These are phyloP conservation scores for Cheilosia impressa DNA, from an alignment of 2,888 invertebrate genomes.

Conservation along the genomic window DNA sequence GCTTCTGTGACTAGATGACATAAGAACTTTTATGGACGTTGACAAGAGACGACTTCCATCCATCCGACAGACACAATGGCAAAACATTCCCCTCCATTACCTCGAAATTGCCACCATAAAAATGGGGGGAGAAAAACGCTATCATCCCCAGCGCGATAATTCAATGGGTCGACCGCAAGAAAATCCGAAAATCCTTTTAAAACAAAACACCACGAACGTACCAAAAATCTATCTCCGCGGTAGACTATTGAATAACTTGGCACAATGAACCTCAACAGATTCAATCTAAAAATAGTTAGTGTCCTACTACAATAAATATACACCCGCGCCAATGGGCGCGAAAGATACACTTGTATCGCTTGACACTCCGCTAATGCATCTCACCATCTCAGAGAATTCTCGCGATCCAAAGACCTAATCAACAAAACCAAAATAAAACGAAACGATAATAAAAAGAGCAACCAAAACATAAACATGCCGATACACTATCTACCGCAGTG, in stretches of 20 bases:
- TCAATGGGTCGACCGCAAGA: background rate
- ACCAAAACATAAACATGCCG: conserved; percentile 55
- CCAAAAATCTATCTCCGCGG: background rate
- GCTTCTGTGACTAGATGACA: conserved; percentile 31
- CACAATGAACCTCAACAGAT: conserved; percentile 56
- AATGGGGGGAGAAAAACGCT: background rate
- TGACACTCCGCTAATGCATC: conserved; percentile 16
- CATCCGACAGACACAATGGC: conserved; percentile 23
- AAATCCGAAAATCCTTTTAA: conserved; percentile 14
- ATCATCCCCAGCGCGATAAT: background rate
- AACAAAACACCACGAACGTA: background rate
- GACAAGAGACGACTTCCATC: conserved; percentile 13
- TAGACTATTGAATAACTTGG: conserved; percentile 31
- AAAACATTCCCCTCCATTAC: conserved; percentile 8
- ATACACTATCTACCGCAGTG: background rate
- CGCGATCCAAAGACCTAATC: conserved; percentile 40
- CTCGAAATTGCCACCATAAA: conserved; percentile 17
- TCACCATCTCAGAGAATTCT: conserved; percentile 29
- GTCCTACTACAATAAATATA: conserved; percentile 57
- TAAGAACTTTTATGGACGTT: conserved; percentile 40
- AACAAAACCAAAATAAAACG: conserved; percentile 49
- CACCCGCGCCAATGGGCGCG: conserved; percentile 4
- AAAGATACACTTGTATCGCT: conserved; percentile 3
- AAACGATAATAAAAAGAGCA: conserved; percentile 59
- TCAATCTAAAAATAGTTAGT: conserved; percentile 54